Evolutionary conservation across 2,797 vertebrate genomes (phyloP).

Genomic region (Falco rusticolus): DNA sequence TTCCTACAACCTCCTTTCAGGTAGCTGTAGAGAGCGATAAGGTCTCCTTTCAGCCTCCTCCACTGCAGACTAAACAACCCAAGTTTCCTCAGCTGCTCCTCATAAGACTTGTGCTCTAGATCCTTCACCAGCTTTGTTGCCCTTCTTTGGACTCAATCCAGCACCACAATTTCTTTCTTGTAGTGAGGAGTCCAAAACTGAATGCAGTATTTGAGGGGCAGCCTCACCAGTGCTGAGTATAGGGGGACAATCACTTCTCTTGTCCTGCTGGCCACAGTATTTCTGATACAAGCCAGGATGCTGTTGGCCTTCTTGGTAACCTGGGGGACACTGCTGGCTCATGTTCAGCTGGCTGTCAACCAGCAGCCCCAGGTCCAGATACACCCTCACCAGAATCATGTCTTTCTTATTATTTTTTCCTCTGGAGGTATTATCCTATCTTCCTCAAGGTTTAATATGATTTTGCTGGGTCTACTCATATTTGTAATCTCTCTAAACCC

Average conservation of each 20-base stretch:
- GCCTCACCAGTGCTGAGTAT: fast-evolving
- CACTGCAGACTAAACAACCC: too few species aligned
- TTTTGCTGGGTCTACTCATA: neutral
- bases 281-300: neutral
- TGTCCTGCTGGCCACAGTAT: neutral
- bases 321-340: too few species aligned
- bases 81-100: too few species aligned
- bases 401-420: neutral
- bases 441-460: neutral
- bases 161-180: too few species aligned
- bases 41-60: too few species aligned
- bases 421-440: neutral
- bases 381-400: neutral
- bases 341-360: neutral
- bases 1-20: neutral
- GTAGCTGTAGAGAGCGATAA: neutral
- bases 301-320: fast-evolving
- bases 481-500: neutral
- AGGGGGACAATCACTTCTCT: fast-evolving
- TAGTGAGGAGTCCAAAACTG: too few species aligned
- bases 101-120: too few species aligned
- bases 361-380: neutral
- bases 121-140: too few species aligned
- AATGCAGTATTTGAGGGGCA: neutral
- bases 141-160: too few species aligned